phyloP scores from a whole-genome alignment of 2,113 vertebrate genomes.

The Columbina picui region DNA sequence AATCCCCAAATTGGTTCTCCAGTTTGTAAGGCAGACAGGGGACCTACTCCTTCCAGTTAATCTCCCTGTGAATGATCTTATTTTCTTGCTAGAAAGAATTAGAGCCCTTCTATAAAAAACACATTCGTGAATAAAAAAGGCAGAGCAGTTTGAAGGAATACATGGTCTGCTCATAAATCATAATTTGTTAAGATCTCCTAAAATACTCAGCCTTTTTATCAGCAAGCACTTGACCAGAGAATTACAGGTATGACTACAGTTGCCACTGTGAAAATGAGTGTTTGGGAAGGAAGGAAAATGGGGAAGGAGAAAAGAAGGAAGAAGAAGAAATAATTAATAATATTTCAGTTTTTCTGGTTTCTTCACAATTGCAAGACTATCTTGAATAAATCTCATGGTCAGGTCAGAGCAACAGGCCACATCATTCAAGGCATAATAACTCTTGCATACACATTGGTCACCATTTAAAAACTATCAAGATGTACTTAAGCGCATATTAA shows the following conservation, averaged over 20 bases:
- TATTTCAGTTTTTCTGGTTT: slow-evolving; percentile 5
- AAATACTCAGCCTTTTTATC: not conserved
- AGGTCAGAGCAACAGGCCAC: not conserved
- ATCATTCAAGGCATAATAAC: not conserved
- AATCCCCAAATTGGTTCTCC: not conserved
- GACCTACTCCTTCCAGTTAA: not conserved
- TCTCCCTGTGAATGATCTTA: not conserved
- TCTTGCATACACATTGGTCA: not conserved
- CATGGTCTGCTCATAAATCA: not conserved
- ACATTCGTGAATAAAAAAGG: not conserved
- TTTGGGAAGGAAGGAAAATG: slow-evolving; percentile 20
- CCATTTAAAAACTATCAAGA: not conserved
- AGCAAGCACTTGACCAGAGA: not conserved
- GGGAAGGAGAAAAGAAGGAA: slow-evolving; percentile 29
- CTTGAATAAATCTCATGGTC: not conserved
- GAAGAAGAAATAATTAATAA: slow-evolving; percentile 26
- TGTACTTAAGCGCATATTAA: not conserved
- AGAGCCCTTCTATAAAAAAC: not conserved
- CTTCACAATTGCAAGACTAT: not conserved
- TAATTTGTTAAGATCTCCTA: not conserved
- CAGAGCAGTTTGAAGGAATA: not conserved
- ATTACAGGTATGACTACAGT: not conserved
- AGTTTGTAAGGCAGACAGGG: not conserved
- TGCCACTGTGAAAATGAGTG: slow-evolving; percentile 8
- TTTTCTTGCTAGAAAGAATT: not conserved